Conservation (phyloP, 2,888 invertebrate species). For the Osmoderma eremita region DNA sequence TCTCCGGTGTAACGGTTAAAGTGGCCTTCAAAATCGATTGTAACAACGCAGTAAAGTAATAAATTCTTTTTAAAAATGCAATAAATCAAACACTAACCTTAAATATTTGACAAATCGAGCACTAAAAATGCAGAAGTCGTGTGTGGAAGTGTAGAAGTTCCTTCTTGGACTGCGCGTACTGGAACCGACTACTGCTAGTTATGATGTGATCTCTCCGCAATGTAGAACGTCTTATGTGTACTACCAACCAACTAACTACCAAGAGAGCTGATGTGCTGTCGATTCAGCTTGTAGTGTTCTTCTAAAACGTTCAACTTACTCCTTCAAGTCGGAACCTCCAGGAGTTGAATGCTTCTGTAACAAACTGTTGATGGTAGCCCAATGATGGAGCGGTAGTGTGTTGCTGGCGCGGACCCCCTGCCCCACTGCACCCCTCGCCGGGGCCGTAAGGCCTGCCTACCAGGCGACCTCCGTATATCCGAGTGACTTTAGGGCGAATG, state of each 20-base stretch:
- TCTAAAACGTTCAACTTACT: conserved; percentile 44
- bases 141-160: too few species aligned
- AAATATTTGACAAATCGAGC: too few species aligned
- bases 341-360: conserved; percentile 60
- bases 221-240: too few species aligned
- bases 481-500: conserved; percentile 57
- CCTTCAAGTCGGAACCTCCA: conserved; percentile 54
- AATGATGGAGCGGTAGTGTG: conserved; percentile 64
- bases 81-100: too few species aligned
- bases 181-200: too few species aligned
- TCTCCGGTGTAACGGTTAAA: too few species aligned
- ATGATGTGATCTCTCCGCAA: too few species aligned
- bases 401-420: conserved; percentile 58
- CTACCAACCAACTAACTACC: too few species aligned
- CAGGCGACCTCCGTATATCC: conserved; percentile 54
- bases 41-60: neutral
- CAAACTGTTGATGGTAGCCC: conserved; percentile 64
- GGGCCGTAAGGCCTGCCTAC: conserved; percentile 59
- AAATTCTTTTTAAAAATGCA: too few species aligned
- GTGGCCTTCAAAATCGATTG: too few species aligned
- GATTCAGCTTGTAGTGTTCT: conserved; percentile 36
- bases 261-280: neutral
- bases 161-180: too few species aligned
- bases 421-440: conserved; percentile 53
- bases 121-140: too few species aligned